Conservation (phyloP, 2,888 invertebrate species). For the Girardia tigrina region DNA sequence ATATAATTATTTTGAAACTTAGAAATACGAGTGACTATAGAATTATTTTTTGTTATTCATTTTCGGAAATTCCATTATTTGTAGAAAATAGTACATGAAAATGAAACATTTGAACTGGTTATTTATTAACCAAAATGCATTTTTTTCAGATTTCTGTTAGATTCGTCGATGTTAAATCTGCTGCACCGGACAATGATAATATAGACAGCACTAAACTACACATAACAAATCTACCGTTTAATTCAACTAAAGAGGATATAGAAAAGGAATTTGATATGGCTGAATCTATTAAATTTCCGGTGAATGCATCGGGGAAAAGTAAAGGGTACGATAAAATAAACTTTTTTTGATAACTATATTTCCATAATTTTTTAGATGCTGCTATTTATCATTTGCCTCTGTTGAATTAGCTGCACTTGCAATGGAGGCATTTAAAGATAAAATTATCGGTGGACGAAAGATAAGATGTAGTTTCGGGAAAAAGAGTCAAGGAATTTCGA, state of each 20-base stretch:
- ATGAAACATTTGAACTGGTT: too few species aligned
- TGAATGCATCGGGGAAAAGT: not conserved
- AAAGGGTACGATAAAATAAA: not conserved
- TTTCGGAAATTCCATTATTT: too few species aligned
- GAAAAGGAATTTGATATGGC: constrained; percentile 8
- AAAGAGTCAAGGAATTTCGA: not conserved
- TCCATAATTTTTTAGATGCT: not conserved
- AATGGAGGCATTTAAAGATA: constrained; percentile 4
- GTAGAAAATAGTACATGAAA: too few species aligned
- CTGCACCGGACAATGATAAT: too few species aligned
- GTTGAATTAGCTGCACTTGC: not conserved
- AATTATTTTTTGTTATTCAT: too few species aligned
- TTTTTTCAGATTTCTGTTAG: too few species aligned
- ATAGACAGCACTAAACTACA: not conserved
- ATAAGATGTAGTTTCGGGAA: not conserved
- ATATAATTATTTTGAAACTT: too few species aligned
- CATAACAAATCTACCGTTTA: not conserved
- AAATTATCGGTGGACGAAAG: not conserved
- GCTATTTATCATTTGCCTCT: not conserved
- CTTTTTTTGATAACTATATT: not conserved
- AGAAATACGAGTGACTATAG: too few species aligned
- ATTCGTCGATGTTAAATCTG: too few species aligned
- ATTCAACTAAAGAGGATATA: not conserved
- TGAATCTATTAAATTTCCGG: not conserved
- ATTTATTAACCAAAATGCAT: too few species aligned